Percentiles rank a stretch among this genome's conserved stretches.
phyloP scores from a whole-genome alignment of 2,797 vertebrate genomes.

The Falco rusticolus region DNA sequence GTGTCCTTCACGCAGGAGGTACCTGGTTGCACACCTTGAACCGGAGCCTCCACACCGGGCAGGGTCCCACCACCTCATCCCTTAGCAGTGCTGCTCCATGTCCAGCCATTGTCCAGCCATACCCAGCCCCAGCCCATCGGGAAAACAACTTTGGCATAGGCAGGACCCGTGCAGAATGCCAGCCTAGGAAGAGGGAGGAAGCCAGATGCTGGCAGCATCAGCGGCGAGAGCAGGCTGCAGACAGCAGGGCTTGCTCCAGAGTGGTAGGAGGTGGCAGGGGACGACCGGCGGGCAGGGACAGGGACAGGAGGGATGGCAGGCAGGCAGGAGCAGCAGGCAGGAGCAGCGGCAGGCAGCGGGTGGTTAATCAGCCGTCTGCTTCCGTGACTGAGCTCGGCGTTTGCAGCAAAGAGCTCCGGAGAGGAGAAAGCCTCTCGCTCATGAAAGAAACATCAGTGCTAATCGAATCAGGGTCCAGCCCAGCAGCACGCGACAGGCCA shows the following conservation, averaged over 20 bases:
- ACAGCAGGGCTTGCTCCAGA: background rate
- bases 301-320: background rate
- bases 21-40: background rate
- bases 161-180: fast-evolving
- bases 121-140: fast-evolving
- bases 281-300: background rate
- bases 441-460: conserved; percentile 78
- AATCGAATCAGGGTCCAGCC: conserved; percentile 48
- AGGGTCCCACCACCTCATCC: background rate
- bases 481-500: conserved; percentile 38
- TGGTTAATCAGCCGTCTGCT: conserved; percentile 55
- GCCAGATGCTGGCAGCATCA: background rate
- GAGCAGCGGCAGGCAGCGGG: background rate
- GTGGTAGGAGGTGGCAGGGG: background rate
- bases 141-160: fast-evolving
- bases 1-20: background rate
- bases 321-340: background rate
- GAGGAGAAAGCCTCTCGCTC: conserved; percentile 49
- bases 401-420: background rate
- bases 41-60: fast-evolving
- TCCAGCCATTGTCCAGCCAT: fast-evolving
- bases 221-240: background rate
- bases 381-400: conserved; percentile 57
- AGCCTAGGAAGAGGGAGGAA: background rate
- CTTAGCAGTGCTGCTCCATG: fast-evolving